phyloP scores from a whole-genome alignment of 2,888 invertebrate genomes.

The Dioctria linearis region DNA sequence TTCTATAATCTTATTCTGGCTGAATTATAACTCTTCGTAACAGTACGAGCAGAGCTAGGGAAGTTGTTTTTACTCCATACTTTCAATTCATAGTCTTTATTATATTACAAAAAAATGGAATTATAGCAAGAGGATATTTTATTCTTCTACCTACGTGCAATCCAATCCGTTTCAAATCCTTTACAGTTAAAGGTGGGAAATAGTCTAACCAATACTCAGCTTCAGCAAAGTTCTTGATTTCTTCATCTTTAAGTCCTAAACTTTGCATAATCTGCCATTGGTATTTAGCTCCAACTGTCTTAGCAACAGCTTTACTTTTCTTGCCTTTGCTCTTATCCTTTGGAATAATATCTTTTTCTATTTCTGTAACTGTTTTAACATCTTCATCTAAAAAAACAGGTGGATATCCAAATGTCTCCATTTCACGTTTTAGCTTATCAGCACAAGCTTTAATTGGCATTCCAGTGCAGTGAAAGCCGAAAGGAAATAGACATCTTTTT shows the following conservation, averaged over 20 bases:
- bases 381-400: slow-evolving; percentile 85
- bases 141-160: slow-evolving; percentile 79
- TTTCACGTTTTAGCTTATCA: slow-evolving; percentile 95
- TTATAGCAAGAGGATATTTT: too few relatives aligned
- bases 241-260: slow-evolving; percentile 90
- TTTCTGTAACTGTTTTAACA: slow-evolving; percentile 67
- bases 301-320: slow-evolving; percentile 96
- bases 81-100: too few relatives aligned
- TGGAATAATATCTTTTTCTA: slow-evolving; percentile 76
- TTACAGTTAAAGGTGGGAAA: slow-evolving; percentile 91
- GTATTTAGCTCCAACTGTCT: slow-evolving; percentile 89
- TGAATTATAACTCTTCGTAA: too few relatives aligned
- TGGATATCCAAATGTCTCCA: slow-evolving; percentile 92
- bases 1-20: too few relatives aligned
- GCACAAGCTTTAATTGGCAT: slow-evolving; percentile 99
- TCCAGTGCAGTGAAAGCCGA: slow-evolving; percentile 99
- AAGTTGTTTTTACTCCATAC: too few relatives aligned
- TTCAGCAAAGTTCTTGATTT: slow-evolving; percentile 93
- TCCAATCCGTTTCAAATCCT: slow-evolving; percentile 91
- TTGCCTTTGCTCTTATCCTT: slow-evolving; percentile 94
- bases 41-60: too few relatives aligned
- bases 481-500: slow-evolving; percentile 93
- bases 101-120: too few relatives aligned
- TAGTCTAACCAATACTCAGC: slow-evolving; percentile 95
- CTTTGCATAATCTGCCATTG: slow-evolving; percentile 99